phyloP scores from a whole-genome alignment of 2,113 vertebrate genomes.

The Platysternon megacephalum region DNA sequence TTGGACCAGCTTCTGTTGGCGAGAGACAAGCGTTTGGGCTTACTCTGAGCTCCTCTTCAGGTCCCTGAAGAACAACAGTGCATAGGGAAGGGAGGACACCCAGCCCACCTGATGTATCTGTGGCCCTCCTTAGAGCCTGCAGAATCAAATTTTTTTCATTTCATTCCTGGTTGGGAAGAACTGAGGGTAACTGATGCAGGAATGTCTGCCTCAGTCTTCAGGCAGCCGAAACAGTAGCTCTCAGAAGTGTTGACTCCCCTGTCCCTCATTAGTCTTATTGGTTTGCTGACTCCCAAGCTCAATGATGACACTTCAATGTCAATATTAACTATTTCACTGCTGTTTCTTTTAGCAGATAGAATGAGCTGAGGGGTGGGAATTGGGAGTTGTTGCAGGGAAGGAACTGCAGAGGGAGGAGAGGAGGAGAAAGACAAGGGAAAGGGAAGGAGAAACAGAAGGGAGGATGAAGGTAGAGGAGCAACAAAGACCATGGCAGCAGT shows the following conservation, averaged over 20 bases:
- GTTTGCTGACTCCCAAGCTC: neutral
- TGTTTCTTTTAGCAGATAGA: neutral
- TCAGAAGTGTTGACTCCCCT: neutral
- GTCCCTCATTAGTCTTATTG: neutral
- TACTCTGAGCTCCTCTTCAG: neutral
- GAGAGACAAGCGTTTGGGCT: neutral
- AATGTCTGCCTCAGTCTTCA: neutral
- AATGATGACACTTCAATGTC: neutral
- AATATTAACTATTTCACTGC: neutral
- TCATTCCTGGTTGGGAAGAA: neutral
- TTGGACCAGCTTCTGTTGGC: neutral
- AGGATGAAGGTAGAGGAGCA: neutral
- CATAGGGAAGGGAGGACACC: neutral
- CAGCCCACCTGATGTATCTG: neutral
- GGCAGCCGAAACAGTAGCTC: neutral
- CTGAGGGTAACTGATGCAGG: neutral
- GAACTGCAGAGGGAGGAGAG: neutral
- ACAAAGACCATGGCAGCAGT: neutral
- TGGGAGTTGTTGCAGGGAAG: neutral
- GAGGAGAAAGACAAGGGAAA: neutral
- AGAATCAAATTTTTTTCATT: neutral
- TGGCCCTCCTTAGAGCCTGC: neutral
- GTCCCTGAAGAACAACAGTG: neutral
- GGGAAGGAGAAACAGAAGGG: accelerated
- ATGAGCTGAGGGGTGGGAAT: neutral